Conservation (phyloP, 2,797 vertebrate genomes). For the Apogon hyalosoma region DNA sequence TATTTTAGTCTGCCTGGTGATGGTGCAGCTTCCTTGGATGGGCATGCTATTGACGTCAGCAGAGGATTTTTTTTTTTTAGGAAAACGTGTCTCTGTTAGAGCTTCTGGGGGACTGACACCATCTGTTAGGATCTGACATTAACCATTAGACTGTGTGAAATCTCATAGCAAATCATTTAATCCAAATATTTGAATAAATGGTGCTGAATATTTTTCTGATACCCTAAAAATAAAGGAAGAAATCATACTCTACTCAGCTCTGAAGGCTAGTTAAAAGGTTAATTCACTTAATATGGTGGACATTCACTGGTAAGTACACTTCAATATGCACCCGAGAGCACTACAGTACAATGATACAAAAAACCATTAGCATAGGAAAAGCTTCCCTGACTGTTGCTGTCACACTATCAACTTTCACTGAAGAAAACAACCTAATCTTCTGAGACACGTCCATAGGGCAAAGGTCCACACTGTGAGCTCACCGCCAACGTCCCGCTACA, state of each 20-base stretch:
- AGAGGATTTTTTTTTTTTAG: constrained; percentile 27
- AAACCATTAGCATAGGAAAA: constrained; percentile 4
- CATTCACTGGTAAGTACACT: not conserved
- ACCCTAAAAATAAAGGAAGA: not conserved
- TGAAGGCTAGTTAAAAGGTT: not conserved
- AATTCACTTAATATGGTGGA: not conserved
- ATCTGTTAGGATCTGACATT: constrained; percentile 30
- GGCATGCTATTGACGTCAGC: constrained; percentile 22
- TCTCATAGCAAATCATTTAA: not conserved
- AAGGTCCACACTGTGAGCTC: constrained; percentile 17
- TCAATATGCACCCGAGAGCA: not conserved
- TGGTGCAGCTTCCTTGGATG: constrained; percentile 8
- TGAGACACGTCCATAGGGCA: constrained; percentile 10
- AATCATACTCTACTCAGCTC: constrained; percentile 3
- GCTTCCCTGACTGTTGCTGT: not conserved
- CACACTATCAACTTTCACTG: constrained; percentile 6
- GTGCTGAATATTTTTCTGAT: not conserved
- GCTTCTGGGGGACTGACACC: constrained; percentile 32
- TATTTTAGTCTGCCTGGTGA: constrained; percentile 21
- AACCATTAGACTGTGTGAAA: constrained; percentile 3
- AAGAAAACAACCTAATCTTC: constrained; percentile 10
- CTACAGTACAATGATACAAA: not conserved
- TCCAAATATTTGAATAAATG: not conserved
- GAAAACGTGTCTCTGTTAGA: constrained; percentile 39
- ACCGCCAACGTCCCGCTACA: constrained; percentile 7